Percentiles rank a stretch among this genome's conserved stretches.
Evolutionary conservation across 2,797 vertebrate species (phyloP).

Genomic region (Enoplosus armatus): DNA sequence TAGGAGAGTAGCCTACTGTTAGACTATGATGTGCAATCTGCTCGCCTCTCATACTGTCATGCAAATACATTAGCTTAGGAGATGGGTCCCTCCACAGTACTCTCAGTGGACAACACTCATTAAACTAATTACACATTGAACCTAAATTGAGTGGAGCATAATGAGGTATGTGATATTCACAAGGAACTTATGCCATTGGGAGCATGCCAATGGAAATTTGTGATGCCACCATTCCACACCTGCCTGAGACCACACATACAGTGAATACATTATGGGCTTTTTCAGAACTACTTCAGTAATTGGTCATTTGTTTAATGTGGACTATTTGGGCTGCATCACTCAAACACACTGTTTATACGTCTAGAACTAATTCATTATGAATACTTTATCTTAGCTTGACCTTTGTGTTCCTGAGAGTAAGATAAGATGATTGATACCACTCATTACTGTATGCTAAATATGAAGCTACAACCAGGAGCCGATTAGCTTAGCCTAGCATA

Average conservation of each 20-base stretch:
- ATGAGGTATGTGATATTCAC: conserved; percentile 82
- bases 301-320: conserved; percentile 26
- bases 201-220: conserved; percentile 62
- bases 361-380: neutral
- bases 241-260: conserved; percentile 53
- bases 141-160: conserved; percentile 79
- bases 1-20: conserved; percentile 79
- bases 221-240: conserved; percentile 66
- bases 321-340: conserved; percentile 1
- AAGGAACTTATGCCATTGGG: conserved; percentile 75
- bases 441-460: neutral
- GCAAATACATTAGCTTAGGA: conserved; percentile 79
- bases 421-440: neutral
- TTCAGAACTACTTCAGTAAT: conserved; percentile 37
- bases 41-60: conserved; percentile 80
- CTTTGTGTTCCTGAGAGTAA: neutral
- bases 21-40: conserved; percentile 84
- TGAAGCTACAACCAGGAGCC: neutral
- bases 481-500: neutral
- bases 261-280: conserved; percentile 30
- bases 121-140: conserved; percentile 85
- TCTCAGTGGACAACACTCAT: conserved; percentile 84
- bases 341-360: neutral
- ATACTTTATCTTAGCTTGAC: neutral
- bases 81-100: conserved; percentile 71